Base-by-base conservation (phyloP, 1,140 invertebrate genomes). In the Atta cephalotes region DNA sequence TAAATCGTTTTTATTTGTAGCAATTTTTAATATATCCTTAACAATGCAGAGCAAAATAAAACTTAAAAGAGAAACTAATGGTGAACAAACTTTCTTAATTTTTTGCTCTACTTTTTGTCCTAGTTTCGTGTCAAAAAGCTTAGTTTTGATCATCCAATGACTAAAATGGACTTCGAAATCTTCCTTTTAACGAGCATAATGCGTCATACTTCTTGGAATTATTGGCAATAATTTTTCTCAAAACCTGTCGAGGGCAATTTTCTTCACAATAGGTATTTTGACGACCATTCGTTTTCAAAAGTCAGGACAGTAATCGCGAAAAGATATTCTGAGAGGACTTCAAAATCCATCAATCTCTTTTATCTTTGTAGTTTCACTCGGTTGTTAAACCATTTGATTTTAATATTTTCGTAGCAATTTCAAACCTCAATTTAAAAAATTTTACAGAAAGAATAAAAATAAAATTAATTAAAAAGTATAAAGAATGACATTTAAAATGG, bases 151-250 rank as follows among this genome's bases (percentile, higher is more conserved):
- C 9, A 21, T 16, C 3, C 62, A 7, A 82, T 35, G 53, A 14
- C 5, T 28, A n/a, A 12, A 18, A 12, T 45, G 2, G 1, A 70
- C 2, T 51, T 12, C 21, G 45, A 76, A 70, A 60, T 71, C 56
- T 63, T 65, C 49, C 58, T 76, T 21, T 66, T 80, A 63, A 81
- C n/a, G 53, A 25, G 49, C 45, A 35, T 86, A 87, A 84, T 68
- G 53, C 56, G 81, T 68, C 79, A 39, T 90, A 82, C 87, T 91
- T 76, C 51, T 66, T 62, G 7, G 79, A 82, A 91, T 91, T 91
- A 84, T 88, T 62, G 31, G 51, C 74, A 90, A 91, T 90, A 88
- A 90, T 90, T 92, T 88, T 49, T 39, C 10, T 31, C 49, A 35
- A n/a, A 45, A 74, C 62, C 51, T 58, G 21, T 49, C 10, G 39